Conservation (phyloP, 2,888 invertebrate species). For the Xylocampa areola region DNA sequence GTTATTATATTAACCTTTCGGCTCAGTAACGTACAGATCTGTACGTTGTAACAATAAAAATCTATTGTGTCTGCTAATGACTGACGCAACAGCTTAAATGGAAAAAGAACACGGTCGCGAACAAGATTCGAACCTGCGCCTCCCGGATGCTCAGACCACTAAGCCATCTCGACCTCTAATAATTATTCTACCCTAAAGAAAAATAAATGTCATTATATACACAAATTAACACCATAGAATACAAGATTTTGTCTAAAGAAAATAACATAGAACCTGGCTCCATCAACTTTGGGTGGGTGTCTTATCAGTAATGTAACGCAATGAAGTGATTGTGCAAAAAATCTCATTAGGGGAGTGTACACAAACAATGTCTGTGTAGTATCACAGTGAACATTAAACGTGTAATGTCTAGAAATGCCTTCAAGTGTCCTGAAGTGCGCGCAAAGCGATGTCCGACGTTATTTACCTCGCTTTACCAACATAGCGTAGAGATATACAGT, state of each 20-base stretch:
- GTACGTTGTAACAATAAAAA: too few relatives aligned
- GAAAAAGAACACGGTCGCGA: too few relatives aligned
- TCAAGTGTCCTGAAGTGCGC: conserved; percentile 50
- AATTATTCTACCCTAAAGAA: too few relatives aligned
- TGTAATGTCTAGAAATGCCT: conserved; percentile 57
- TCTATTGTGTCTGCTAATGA: too few relatives aligned
- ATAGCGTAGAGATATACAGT: not conserved
- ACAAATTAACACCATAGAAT: not conserved
- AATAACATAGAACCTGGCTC: conserved; percentile 1
- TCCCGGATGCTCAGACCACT: too few relatives aligned
- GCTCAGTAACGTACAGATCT: too few relatives aligned
- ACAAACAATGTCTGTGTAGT: conserved; percentile 39
- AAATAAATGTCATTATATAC: not conserved
- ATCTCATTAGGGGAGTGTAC: conserved; percentile 29
- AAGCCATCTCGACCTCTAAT: too few relatives aligned
- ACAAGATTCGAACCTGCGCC: too few relatives aligned
- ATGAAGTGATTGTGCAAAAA: conserved; percentile 27
- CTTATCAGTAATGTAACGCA: conserved; percentile 2
- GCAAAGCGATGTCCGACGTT: conserved; percentile 56
- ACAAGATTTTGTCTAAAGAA: not conserved
- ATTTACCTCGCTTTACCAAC: conserved; percentile 36
- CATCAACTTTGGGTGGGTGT: conserved; percentile 12
- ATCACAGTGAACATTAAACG: conserved; percentile 42
- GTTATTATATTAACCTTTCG: too few relatives aligned
- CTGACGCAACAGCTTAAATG: too few relatives aligned